Evolutionary conservation across 30 jellyfish, hydroid and myxozoan species (phyloP).

Genomic region (Nemopilema nomurai): DNA sequence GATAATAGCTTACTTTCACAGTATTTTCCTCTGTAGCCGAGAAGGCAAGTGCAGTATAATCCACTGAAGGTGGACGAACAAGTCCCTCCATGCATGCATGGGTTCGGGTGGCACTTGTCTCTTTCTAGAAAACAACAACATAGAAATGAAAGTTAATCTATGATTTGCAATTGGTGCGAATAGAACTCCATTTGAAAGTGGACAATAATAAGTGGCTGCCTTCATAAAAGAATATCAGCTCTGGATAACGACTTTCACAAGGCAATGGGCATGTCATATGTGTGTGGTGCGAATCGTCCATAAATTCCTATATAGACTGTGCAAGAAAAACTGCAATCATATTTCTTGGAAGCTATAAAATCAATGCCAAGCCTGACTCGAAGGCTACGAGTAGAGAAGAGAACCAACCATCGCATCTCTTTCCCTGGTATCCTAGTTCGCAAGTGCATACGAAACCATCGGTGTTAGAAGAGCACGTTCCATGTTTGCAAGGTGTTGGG

Average conservation of each 20-base stretch:
- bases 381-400: background rate
- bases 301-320: too few species aligned
- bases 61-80: constrained; percentile 71
- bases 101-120: constrained; percentile 82
- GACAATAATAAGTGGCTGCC: too few species aligned
- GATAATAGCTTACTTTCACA: constrained; percentile 79
- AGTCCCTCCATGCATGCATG: constrained; percentile 74
- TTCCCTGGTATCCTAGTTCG: constrained; percentile 79
- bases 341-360: too few species aligned
- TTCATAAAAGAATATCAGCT: too few species aligned
- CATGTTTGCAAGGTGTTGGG: constrained; percentile 94
- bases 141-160: too few species aligned
- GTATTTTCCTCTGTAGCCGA: constrained; percentile 66
- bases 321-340: too few species aligned
- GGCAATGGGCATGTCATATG: too few species aligned
- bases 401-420: constrained; percentile 75
- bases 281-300: too few species aligned
- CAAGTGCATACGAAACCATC: constrained; percentile 92
- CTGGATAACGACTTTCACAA: too few species aligned
- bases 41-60: constrained; percentile 53
- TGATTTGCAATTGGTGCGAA: too few species aligned
- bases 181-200: too few species aligned
- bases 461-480: constrained; percentile 79
- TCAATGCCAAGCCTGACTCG: background rate
- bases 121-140: constrained; percentile 23